Base-by-base conservation (phyloP, 2,113 vertebrate species). In the Gnathonemus echidnorhynchus region DNA sequence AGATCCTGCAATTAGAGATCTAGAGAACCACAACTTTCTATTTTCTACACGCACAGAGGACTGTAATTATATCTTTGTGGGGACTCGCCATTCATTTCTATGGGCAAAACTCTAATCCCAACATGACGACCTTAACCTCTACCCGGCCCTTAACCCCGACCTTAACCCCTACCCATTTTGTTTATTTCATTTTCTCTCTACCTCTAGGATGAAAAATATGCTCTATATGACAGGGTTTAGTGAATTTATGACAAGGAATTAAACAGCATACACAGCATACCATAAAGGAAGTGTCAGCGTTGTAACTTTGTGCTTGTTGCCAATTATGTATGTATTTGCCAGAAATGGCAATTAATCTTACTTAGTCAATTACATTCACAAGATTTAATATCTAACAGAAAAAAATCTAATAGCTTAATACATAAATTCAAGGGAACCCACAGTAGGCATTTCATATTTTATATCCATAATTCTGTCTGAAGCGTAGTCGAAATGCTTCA, bases 391-490 rank as follows among this genome's bases (percentile, higher is more conserved):
- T 85, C 42, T 46, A 85, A 85, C 83, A 24, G 83, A 85, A 85
- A 85, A 84, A 85, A 3, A 85, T 24, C 42, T 85, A 46, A 46
- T 85, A 85, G 77, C 83, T 48, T 85, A 85, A 85, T 85, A 42
- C 83, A 85, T 85, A 85, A 83, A 83, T 83, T 83, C 77, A 45
- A 19, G 77, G 77, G 31, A 83, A 83, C 77, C 39, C 77, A 83
- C 11, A 45, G 45, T 42, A 45, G 77, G 77, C 35, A 6, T 83
- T 83, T 83, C 35, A 84, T 84, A 84, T 84, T 45, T 84, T 21
- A 84, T 46, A 84, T 21, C 80, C 80, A 84, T 84, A 84, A 84
- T 84, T 84, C 80, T 45, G 80, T 84, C 80, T 84, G 80, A 84
- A 46, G 80, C 39, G 9, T 46, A 84, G 42, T 86, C 2, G 45